Evolutionary conservation across 2,113 vertebrate genomes (phyloP).

Genomic region (Oreotrochilus melanogaster): DNA sequence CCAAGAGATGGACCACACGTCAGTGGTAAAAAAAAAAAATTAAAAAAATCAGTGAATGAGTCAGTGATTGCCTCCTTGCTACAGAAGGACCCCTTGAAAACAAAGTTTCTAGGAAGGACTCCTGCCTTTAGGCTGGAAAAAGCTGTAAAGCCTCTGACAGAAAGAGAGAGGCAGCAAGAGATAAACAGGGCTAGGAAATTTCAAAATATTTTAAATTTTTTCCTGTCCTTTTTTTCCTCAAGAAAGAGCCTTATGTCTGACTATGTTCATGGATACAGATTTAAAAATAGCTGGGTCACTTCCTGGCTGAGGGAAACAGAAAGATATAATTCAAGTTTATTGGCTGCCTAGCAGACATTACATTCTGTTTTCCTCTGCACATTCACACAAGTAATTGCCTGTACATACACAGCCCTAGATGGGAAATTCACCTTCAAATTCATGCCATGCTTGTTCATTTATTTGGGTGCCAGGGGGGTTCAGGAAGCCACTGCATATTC

Average conservation of each 20-base stretch:
- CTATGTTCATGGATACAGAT: background rate
- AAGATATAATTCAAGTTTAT: constrained; percentile 30
- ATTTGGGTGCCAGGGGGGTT: background rate
- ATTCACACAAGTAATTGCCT: background rate
- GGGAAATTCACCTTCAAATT: constrained; percentile 9
- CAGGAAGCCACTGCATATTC: background rate
- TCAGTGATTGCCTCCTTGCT: background rate
- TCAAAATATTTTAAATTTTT: constrained; percentile 30
- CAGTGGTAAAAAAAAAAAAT: background rate
- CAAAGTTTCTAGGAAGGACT: background rate
- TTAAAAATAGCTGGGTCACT: constrained; percentile 38
- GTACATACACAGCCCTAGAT: background rate
- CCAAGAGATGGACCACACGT: background rate
- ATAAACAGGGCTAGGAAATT: constrained; percentile 1
- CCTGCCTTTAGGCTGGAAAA: background rate
- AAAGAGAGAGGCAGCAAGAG: background rate
- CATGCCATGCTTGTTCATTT: background rate
- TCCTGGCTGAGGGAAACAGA: constrained; percentile 31
- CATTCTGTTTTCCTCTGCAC: background rate
- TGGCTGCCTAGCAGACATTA: constrained; percentile 10
- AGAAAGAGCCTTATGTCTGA: constrained; percentile 10
- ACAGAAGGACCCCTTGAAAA: background rate
- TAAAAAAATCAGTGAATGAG: background rate
- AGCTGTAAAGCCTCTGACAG: background rate
- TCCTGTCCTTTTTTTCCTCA: background rate